These are phyloP conservation scores for Phoenicopterus ruber DNA, from an alignment of 2,113 vertebrate genomes.

Conservation along the genomic window DNA sequence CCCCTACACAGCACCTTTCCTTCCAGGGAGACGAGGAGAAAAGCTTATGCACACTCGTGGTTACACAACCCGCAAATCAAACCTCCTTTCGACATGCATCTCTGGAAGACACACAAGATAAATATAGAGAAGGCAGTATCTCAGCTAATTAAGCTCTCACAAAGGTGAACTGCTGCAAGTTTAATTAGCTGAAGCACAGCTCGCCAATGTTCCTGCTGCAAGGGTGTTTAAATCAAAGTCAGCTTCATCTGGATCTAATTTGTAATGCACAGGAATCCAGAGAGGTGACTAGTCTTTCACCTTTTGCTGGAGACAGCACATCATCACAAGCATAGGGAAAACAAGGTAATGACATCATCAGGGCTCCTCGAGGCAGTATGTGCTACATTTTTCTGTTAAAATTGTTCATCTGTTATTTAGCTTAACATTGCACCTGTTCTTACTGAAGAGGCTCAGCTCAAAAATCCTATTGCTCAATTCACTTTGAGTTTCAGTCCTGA, in stretches of 20 bases:
- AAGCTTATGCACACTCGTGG: background rate
- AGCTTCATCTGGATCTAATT: slow-evolving; percentile 2
- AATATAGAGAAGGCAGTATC: slow-evolving; percentile 40
- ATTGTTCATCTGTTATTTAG: background rate
- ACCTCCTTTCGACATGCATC: background rate
- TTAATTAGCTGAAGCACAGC: slow-evolving; percentile 47
- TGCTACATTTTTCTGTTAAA: background rate
- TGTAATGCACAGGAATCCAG: background rate
- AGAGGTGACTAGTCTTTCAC: background rate
- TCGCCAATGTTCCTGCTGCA: background rate
- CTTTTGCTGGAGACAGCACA: background rate
- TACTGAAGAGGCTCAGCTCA: background rate
- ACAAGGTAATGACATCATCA: background rate
- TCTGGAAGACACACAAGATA: slow-evolving; percentile 20
- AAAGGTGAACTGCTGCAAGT: slow-evolving; percentile 58
- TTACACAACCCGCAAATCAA: background rate
- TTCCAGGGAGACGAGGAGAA: background rate
- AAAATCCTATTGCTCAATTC: background rate
- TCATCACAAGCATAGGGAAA: background rate
- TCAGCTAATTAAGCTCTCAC: slow-evolving; percentile 54
- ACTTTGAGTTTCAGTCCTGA: background rate
- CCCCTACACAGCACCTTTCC: background rate
- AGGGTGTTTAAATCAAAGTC: slow-evolving; percentile 55
- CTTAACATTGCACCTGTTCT: background rate
- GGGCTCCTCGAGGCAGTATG: background rate